phyloP scores from a whole-genome alignment of 1,140 invertebrate species.

The Tenebrio molitor region DNA sequence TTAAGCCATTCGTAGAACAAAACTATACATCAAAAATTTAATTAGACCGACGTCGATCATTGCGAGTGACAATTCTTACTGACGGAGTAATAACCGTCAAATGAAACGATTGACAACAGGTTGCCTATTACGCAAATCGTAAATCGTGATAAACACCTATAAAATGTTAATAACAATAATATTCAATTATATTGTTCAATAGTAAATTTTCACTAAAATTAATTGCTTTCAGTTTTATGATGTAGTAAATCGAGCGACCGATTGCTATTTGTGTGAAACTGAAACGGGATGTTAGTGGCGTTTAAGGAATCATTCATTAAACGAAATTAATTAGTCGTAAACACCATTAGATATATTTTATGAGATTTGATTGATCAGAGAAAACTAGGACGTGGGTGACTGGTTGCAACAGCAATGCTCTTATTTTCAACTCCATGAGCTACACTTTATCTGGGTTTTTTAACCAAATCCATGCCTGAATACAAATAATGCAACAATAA shows the following conservation, averaged over 20 bases:
- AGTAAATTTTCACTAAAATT: slow-evolving; percentile 11
- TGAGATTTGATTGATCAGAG: slow-evolving; percentile 34
- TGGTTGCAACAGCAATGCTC: slow-evolving; percentile 11
- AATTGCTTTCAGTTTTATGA: slow-evolving; percentile 27
- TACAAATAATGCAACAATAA: slow-evolving; percentile 1
- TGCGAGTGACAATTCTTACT: too few species aligned
- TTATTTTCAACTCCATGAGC: not conserved
- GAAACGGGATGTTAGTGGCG: slow-evolving; percentile 16
- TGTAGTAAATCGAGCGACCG: slow-evolving; percentile 8
- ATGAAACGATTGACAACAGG: too few species aligned
- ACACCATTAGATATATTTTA: slow-evolving; percentile 35
- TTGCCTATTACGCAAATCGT: too few species aligned
- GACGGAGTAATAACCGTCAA: too few species aligned
- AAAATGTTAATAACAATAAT: too few species aligned
- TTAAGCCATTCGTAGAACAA: too few species aligned
- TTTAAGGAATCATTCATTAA: slow-evolving; percentile 38
- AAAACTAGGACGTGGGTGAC: slow-evolving; percentile 30
- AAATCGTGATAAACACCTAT: too few species aligned
- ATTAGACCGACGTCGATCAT: too few species aligned
- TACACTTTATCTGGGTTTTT: slow-evolving; percentile 4
- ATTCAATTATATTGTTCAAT: too few species aligned
- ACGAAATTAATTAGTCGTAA: slow-evolving; percentile 24
- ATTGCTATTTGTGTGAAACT: slow-evolving; percentile 12
- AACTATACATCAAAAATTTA: too few species aligned
- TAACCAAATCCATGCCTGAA: slow-evolving; percentile 13